Evolutionary conservation across 30 jellyfish, hydroid and myxozoan genomes (phyloP).

Genomic region (Chrysaora quinquecirrha): DNA sequence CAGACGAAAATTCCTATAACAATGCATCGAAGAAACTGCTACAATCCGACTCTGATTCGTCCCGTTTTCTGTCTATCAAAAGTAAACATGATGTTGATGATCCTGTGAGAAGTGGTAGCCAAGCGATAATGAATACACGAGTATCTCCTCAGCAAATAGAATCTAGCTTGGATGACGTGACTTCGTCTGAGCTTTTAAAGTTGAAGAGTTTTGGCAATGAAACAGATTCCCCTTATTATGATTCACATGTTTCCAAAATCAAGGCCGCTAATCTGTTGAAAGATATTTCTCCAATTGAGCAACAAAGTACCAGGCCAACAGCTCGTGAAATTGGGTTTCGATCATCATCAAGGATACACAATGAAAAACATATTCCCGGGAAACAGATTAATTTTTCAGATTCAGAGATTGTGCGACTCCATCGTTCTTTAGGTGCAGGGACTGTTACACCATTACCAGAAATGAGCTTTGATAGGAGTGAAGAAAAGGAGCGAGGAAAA

Average conservation of each 20-base stretch:
- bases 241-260: neutral
- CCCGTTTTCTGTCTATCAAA: neutral
- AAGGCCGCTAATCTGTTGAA: constrained; percentile 8
- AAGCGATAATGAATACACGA: neutral
- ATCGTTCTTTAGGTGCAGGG: constrained; percentile 81
- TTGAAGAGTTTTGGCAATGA: constrained; percentile 6
- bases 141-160: neutral
- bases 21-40: neutral
- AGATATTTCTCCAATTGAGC: constrained; percentile 53
- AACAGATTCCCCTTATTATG: constrained; percentile 6
- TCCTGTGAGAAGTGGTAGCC: neutral
- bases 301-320: neutral
- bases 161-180: constrained; percentile 19
- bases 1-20: neutral
- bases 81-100: too few relatives aligned
- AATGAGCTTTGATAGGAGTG: neutral
- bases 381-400: constrained; percentile 4
- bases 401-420: constrained; percentile 36
- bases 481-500: neutral
- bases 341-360: constrained; percentile 35
- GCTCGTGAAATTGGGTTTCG: constrained; percentile 7
- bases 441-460: constrained; percentile 70
- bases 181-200: constrained; percentile 31
- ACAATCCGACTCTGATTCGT: neutral
- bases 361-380: neutral